phyloP scores from a whole-genome alignment of 2,888 invertebrate species.

The Saturnia japonica region DNA sequence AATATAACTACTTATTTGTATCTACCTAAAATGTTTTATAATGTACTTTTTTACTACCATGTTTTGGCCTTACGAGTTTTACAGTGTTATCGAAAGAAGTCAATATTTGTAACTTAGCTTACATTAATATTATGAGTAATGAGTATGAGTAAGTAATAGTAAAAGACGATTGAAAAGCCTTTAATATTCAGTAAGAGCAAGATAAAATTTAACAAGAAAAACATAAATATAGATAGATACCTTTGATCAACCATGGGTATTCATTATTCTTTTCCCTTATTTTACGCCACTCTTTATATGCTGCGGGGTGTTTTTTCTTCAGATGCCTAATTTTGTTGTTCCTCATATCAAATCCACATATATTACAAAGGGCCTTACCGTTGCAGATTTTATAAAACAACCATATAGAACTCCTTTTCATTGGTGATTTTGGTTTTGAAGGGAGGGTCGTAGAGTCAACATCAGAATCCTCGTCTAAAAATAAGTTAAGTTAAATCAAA shows the following conservation, averaged over 20 bases:
- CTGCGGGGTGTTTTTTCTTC: conserved; percentile 13
- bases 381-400: conserved; percentile 9
- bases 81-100: background rate
- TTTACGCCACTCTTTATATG: conserved; percentile 7
- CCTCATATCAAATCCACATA: conserved; percentile 17
- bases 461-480: conserved; percentile 1
- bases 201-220: background rate
- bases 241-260: background rate
- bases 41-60: background rate
- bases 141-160: too few species aligned
- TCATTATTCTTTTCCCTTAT: background rate
- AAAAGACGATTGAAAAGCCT: too few species aligned
- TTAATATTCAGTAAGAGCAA: background rate
- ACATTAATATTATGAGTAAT: too few species aligned
- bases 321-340: conserved; percentile 19
- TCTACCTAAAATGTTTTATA: too few species aligned
- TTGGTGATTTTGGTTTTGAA: background rate
- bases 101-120: too few species aligned
- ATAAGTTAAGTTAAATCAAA: background rate
- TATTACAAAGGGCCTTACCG: conserved; percentile 11
- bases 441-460: background rate
- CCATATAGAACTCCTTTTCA: conserved; percentile 9
- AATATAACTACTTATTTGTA: too few species aligned
- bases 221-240: background rate
- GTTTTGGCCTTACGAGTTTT: background rate